Evolutionary conservation across 2,797 vertebrate species (phyloP), one percentile per base, ranked within the genome.

Genomic region (Lerista edwardsae): DNA sequence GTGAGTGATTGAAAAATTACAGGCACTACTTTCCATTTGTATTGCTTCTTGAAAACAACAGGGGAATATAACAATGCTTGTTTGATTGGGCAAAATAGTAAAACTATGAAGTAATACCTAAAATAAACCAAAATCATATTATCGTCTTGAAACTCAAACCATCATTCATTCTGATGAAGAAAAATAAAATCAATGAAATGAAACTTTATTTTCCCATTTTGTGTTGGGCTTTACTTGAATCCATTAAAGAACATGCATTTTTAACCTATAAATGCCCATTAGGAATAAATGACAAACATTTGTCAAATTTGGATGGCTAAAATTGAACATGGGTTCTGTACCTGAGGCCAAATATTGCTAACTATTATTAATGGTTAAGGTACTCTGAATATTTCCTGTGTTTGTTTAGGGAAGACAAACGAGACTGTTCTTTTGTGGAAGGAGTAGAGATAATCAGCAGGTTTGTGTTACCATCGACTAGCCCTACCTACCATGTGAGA

Each of bases 91-190:
- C 17, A 3, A 75, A 81, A 84, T 0, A 8, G 25, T 3, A 62
- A 89, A 81, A 88, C 72, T 62, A 73, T 2, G 73, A 83, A 91
- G 80, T 83, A 75, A 85, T 84, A 34, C 4, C 19, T 72, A 68
- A 89, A 91, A 88, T 64, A 87, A 89, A 80, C 19, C 73, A 86
- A 84, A 90, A 89, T 10, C 71, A 47, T 79, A 82, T 89, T 89
- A 65, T 34, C 78, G 62, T 62, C 65, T 69, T n/a, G 3, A 87
- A 85, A 75, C 84, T 89, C 80, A 85, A 89, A 84, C 44, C 51
- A 84, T 86, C 86, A 82, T 75, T 91, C 83, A 86, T 90, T 51
- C n/a, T 87, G 25, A 59, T 15, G 9, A 55, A 88, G 84, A 84
- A 88, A 92, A 73, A 77, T 76, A 44, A 74, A 91, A 85, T 93